These are phyloP conservation scores for Polydrusus tereticollis DNA, from an alignment of 2,888 invertebrate species.

Conservation along the genomic window DNA sequence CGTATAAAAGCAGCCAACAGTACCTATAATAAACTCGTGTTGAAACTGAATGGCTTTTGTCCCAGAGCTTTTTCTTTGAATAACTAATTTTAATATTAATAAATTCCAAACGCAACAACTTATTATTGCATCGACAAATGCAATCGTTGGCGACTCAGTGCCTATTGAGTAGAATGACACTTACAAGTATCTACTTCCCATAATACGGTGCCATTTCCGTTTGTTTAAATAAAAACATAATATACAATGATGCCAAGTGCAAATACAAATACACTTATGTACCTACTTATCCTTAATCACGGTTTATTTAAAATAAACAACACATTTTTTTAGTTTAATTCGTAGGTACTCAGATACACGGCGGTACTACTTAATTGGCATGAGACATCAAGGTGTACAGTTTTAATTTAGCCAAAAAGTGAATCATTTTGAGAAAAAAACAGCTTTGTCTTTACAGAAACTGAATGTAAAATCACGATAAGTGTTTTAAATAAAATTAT, in stretches of 20 bases:
- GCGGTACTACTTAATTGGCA: neutral
- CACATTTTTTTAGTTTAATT: neutral
- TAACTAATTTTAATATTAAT: neutral
- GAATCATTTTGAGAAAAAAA: neutral
- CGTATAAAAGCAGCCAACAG: too few relatives aligned
- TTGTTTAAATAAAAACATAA: neutral
- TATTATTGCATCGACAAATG: neutral
- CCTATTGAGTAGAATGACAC: neutral
- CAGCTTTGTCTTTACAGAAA: too few relatives aligned
- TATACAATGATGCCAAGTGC: neutral
- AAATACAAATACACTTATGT: neutral
- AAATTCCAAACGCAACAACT: neutral
- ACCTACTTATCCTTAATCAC: neutral
- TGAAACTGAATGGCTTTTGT: too few relatives aligned
- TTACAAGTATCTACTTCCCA: conserved; percentile 12
- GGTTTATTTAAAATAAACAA: neutral
- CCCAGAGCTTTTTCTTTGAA: too few relatives aligned
- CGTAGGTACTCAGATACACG: neutral
- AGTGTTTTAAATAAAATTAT: too few relatives aligned
- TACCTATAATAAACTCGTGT: too few relatives aligned
- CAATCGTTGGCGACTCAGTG: too few relatives aligned
- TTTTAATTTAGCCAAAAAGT: neutral
- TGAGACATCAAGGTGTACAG: neutral
- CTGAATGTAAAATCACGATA: too few relatives aligned
- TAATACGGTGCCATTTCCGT: neutral